Base-by-base conservation (phyloP, 2,888 invertebrate species). In the Stenurella melanura region DNA sequence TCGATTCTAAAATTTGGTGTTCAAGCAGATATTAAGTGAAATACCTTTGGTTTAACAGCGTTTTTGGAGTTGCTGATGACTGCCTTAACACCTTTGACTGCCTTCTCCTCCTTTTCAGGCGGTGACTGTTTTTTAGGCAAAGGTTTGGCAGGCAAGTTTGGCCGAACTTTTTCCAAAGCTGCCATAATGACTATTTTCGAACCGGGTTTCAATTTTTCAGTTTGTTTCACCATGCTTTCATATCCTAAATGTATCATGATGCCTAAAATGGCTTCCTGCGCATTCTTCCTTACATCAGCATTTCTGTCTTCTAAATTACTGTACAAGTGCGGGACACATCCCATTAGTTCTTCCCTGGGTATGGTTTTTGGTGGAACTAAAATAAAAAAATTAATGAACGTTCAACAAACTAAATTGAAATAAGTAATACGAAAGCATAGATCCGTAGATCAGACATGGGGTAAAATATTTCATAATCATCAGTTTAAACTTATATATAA, bases 231-330 rank as follows among this genome's bases (percentile, higher is more conserved):
- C 95, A 97, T 95, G 11, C 91, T 85, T 69, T 96, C 96, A 85
- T 94, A 97, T 0, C 98, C 96, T 9, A 97, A 91, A 87, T 98
- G 98, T 80, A 97, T 93, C 98, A 98, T 98, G 84, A 97, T 93
- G 3, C 97, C 97, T 60, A 97, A 90, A 54, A 98, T 94, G 58
- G 97, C 96, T 87, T 98, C 98, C 73, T 95, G 94, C 0, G 97
- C 95, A 85, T 95, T 96, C 87, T 97, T 97, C 12, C 98, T 92
- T 5, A 98, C 98, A 82, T 98, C 98, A 0, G 94, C 95, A 87
- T 95, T 96, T 73, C 98, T 93, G 90, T 98, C 98, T 87, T 97
- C 98, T 76, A 98, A 89, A 85, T 96, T 96, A 54, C 93, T 92
- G 89, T 94, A 97, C 72, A 98, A 89, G 82, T 93, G 91, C 0